These are phyloP conservation scores for Branchipolynoe longqiensis DNA, from an alignment of 2,888 invertebrate genomes.

Conservation along the genomic window DNA sequence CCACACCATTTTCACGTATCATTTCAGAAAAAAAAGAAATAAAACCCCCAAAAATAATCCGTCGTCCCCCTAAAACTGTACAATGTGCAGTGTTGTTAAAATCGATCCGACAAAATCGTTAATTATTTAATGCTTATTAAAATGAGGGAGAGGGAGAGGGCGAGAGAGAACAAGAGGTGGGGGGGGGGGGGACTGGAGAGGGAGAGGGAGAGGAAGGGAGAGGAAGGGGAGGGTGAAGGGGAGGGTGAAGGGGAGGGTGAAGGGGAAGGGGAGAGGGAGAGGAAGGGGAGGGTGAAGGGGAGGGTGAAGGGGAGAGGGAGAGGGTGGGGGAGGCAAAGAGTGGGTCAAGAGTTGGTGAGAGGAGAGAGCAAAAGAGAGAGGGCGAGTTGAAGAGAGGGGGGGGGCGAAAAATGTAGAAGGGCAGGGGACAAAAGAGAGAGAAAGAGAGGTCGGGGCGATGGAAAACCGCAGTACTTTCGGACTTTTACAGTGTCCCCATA, in stretches of 20 bases:
- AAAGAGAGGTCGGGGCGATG: not conserved
- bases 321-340: not conserved
- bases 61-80: no score
- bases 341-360: not conserved
- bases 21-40: no score
- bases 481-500: no score
- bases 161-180: no score
- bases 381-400: not conserved
- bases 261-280: not conserved
- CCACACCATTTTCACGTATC: no score
- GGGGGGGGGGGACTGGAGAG: not conserved
- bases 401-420: not conserved
- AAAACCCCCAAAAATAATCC: no score
- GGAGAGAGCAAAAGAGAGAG: not conserved
- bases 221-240: not conserved
- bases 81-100: no score
- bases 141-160: no score
- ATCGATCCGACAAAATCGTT: no score
- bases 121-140: no score
- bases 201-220: not conserved
- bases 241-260: not conserved
- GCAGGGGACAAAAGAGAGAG: not conserved
- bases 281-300: not conserved
- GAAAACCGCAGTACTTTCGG: not conserved
- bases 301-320: not conserved